A percentile compares a stretch with the other conserved stretches of the same genome.
These are phyloP conservation scores for Syngnathus rostellatus DNA, from an alignment of 2,797 vertebrate species.

Conservation along the genomic window DNA sequence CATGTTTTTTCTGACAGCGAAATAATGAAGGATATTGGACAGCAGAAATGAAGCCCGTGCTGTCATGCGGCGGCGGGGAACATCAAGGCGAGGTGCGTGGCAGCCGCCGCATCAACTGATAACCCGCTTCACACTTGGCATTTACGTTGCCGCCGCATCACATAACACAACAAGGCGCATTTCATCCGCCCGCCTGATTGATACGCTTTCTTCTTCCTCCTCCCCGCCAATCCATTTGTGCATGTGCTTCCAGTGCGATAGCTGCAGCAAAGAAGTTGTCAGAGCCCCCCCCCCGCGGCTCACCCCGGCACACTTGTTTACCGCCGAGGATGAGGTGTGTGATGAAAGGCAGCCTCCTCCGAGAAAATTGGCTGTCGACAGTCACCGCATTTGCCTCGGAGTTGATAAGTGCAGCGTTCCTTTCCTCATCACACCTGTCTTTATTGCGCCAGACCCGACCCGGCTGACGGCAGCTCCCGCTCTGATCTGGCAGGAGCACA, in stretches of 20 bases:
- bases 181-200: constrained; percentile 52
- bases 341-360: constrained; percentile 69
- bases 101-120: constrained; percentile 40
- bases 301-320: constrained; percentile 68
- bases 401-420: constrained; percentile 57
- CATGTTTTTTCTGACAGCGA: constrained; percentile 59
- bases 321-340: constrained; percentile 64
- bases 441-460: constrained; percentile 31
- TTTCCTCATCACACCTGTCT: constrained; percentile 59
- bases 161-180: constrained; percentile 47
- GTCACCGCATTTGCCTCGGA: constrained; percentile 57
- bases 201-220: constrained; percentile 52
- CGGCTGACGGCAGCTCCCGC: constrained; percentile 54
- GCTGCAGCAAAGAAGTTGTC: constrained; percentile 43
- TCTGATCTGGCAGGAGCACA: constrained; percentile 50
- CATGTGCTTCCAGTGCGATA: constrained; percentile 33
- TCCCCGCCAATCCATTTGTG: constrained; percentile 35
- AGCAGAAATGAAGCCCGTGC: constrained; percentile 40
- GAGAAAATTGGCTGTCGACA: constrained; percentile 73
- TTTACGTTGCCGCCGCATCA: constrained; percentile 58
- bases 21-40: constrained; percentile 62
- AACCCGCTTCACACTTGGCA: constrained; percentile 47
- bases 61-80: constrained; percentile 52
- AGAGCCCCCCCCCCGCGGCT: constrained; percentile 43
- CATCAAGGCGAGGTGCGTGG: constrained; percentile 53